Conservation (phyloP, 2,888 invertebrate species). For the Papilio gigon region DNA sequence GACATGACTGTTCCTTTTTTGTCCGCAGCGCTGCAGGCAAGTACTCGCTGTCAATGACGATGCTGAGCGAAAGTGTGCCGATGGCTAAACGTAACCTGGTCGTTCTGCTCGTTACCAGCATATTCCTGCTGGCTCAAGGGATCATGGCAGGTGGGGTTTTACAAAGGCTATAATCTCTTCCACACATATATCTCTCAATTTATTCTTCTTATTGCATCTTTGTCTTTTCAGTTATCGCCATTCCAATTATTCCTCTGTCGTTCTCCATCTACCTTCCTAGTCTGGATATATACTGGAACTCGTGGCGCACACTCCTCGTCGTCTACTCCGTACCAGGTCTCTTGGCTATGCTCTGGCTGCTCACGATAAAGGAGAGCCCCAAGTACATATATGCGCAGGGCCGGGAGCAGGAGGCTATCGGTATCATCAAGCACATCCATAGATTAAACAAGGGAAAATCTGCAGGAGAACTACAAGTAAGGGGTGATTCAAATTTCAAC, state of each 20-base stretch:
- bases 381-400: conserved; percentile 86
- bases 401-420: conserved; percentile 78
- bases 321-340: conserved; percentile 85
- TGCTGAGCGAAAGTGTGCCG: conserved; percentile 54
- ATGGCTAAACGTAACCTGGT: conserved; percentile 49
- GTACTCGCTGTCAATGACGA: conserved; percentile 50
- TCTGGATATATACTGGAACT: conserved; percentile 77
- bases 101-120: conserved; percentile 50
- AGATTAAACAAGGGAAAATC: conserved; percentile 57
- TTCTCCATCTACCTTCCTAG: conserved; percentile 56
- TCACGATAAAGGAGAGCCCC: conserved; percentile 87
- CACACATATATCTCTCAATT: conserved; percentile 23
- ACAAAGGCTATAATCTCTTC: conserved; percentile 35
- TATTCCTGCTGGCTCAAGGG: conserved; percentile 52
- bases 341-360: conserved; percentile 79
- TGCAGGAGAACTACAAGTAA: conserved; percentile 57
- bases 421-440: conserved; percentile 61
- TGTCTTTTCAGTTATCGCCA: conserved; percentile 66
- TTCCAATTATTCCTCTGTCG: conserved; percentile 81
- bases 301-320: conserved; percentile 85
- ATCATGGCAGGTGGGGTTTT: conserved; percentile 51
- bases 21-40: conserved; percentile 47
- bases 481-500: conserved; percentile 33
- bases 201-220: background rate
- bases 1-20: no score